Evolutionary conservation across 23 tunicate species (phyloP).

Genomic region (Oikopleura dioica): DNA sequence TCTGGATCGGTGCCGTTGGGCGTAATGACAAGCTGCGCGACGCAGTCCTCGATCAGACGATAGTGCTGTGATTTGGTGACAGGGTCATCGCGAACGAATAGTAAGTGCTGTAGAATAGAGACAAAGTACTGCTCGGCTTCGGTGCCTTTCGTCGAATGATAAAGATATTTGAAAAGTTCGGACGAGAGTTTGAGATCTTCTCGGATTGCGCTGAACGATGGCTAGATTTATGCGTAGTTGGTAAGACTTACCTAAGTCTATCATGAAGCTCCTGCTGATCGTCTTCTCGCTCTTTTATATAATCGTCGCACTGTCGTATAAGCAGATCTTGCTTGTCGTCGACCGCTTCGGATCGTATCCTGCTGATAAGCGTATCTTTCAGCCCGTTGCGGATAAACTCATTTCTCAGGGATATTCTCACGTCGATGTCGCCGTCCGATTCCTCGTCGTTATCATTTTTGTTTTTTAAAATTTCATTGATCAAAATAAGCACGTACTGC

Average conservation of each 20-base stretch:
- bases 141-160: neutral
- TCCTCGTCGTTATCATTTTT: neutral
- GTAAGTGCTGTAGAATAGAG: conserved; percentile 2
- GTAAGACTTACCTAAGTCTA: too few species aligned
- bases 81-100: neutral
- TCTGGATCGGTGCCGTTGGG: conserved; percentile 1
- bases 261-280: neutral
- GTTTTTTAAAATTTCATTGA: conserved; percentile 10
- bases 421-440: conserved; percentile 3
- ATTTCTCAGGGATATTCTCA: conserved; percentile 6
- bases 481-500: neutral
- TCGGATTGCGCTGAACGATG: neutral
- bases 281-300: conserved; percentile 6
- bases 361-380: neutral
- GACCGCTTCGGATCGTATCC: conserved; percentile 1
- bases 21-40: conserved; percentile 28
- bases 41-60: conserved; percentile 75
- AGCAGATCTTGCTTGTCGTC: conserved; percentile 3
- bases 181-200: neutral
- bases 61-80: conserved; percentile 15
- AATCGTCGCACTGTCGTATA: neutral
- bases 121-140: neutral
- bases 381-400: conserved; percentile 2
- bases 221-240: too few species aligned
- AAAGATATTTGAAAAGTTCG: neutral